Evolutionary conservation across 2,888 invertebrate genomes (phyloP), one percentile per base, ranked within the genome.

Genomic region (Rhyacophila evoluta): DNA sequence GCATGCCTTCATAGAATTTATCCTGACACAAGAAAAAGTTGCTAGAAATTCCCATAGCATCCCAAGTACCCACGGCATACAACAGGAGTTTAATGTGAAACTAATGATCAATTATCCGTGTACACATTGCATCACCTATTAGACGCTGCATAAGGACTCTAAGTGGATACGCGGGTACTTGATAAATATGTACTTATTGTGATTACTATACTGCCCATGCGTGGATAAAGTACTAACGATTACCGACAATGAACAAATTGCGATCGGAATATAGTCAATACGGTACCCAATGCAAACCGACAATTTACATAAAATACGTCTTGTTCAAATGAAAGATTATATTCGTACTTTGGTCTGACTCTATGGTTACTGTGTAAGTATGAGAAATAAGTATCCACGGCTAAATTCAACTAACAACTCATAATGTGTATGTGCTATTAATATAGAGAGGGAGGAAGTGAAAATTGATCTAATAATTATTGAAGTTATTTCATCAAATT

Each of bases 241-340:
- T 79, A 79, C 73, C 69, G 74, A 15, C 73, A n/a, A 76, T 73
- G 73, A 73, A 76, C 79, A 79, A 79, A 79, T 79, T 79, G 76
- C 78, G 39, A 71, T 15, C 19, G 37, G 79, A 11, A 28, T 68
- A 69, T 75, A 71, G 38, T 70, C 75, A 75, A 75, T 75, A 29
- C 69, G 15, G 8, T 15, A 33, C 27, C n/a, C 39, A 10, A 28
- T 37, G 36, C 67, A 67, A 33, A 38, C 19, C 11, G n/a, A 27
- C 37, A 4, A 69, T 75, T 75, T 74, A 67, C 74, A 74, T 74
- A 33, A 29, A 29, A 55, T 19, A 11, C 74, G n/a, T 41, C 4
- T 2, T 15, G 39, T 39, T 12, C 15, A 28, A 72, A 73, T 27
- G 10, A 28, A n/a, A n/a, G n/a, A n/a, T n/a, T n/a, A n/a, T n/a